A percentile compares a stretch with the other conserved stretches of the same genome.
phyloP scores from a whole-genome alignment of 1,140 invertebrate species.

The Drosophila willistoni region DNA sequence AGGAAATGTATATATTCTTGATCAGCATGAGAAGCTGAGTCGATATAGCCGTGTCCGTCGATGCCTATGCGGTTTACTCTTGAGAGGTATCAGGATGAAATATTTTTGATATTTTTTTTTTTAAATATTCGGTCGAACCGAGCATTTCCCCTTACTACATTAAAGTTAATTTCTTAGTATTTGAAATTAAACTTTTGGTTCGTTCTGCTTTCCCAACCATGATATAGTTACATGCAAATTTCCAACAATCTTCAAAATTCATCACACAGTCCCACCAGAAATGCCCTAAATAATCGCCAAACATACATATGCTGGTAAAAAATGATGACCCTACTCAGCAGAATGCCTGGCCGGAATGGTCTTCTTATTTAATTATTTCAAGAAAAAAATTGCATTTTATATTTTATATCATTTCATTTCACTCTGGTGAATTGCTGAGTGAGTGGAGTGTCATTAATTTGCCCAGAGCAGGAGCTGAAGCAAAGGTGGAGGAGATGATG shows the following conservation, averaged over 20 bases:
- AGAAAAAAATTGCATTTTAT: slow-evolving; percentile 67
- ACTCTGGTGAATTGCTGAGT: slow-evolving; percentile 35
- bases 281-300: slow-evolving; percentile 33
- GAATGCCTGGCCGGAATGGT: slow-evolving; percentile 33
- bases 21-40: too few relatives aligned
- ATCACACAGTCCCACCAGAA: too few relatives aligned
- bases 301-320: slow-evolving; percentile 24
- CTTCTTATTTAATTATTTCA: slow-evolving; percentile 75
- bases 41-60: too few relatives aligned
- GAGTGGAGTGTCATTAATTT: slow-evolving; percentile 77
- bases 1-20: too few relatives aligned
- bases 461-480: slow-evolving; percentile 40
- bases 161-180: too few relatives aligned
- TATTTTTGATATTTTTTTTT: too few relatives aligned
- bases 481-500: background rate
- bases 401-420: slow-evolving; percentile 53
- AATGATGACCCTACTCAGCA: slow-evolving; percentile 22
- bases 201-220: slow-evolving; percentile 8
- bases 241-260: slow-evolving; percentile 10
- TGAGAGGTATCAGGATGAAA: too few relatives aligned
- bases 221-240: slow-evolving; percentile 26
- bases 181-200: background rate
- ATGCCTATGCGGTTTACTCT: too few relatives aligned
- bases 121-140: too few relatives aligned
- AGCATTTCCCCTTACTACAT: too few relatives aligned